Conservation (phyloP, 2,113 vertebrate genomes). For the Camelus dromedarius region DNA sequence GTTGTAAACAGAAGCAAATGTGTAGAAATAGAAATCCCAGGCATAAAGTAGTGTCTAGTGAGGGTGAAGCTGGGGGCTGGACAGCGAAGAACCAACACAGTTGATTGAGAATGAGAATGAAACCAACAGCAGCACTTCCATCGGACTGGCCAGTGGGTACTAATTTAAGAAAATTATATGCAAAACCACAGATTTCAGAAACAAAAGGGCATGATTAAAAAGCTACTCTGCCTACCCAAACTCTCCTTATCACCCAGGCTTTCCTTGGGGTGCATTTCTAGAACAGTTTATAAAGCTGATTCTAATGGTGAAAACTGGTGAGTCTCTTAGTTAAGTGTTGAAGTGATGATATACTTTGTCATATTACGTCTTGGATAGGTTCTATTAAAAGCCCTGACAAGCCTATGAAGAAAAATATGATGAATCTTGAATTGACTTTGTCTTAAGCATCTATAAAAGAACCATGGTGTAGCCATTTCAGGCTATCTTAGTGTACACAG, state of each 20-base stretch:
- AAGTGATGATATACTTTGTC: background rate
- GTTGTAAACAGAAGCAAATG: background rate
- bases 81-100: background rate
- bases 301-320: background rate
- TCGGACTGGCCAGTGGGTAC: background rate
- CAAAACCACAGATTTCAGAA: background rate
- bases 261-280: background rate
- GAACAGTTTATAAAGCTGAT: background rate
- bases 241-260: background rate
- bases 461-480: background rate
- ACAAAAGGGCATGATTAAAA: background rate
- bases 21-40: background rate
- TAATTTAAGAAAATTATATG: background rate
- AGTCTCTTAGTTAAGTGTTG: background rate
- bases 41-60: background rate
- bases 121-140: background rate
- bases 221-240: background rate
- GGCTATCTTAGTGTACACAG: background rate
- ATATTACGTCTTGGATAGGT: background rate
- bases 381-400: background rate
- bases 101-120: background rate
- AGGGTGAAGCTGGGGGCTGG: background rate
- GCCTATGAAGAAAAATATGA: background rate
- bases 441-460: background rate
- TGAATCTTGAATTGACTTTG: background rate